A percentile compares a stretch with the other conserved stretches of the same genome.
Conservation (phyloP, 2,113 vertebrate genomes). For the Daphoenositta chrysoptera region DNA sequence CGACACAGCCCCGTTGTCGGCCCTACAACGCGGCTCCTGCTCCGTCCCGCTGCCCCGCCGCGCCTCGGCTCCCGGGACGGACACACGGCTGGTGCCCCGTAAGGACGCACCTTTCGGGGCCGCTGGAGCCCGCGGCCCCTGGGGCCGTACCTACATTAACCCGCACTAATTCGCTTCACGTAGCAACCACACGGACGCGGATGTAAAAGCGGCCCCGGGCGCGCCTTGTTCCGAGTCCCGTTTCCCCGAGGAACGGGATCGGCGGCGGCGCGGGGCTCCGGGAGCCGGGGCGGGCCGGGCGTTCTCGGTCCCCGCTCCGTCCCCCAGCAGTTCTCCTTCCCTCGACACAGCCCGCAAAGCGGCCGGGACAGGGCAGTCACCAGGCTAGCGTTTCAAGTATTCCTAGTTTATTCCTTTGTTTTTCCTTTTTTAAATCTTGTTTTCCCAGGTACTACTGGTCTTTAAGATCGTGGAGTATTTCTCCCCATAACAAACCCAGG, state of each 20-base stretch:
- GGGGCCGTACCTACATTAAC: not conserved
- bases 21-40: not conserved
- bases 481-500: not conserved
- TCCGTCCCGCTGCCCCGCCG: not conserved
- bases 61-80: not conserved
- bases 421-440: not conserved
- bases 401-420: not conserved
- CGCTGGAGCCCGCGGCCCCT: not conserved
- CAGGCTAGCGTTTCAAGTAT: not conserved
- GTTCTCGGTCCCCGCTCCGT: not conserved
- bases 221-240: not conserved
- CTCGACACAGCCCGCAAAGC: not conserved
- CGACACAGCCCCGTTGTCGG: not conserved
- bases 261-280: not conserved
- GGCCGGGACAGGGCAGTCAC: not conserved
- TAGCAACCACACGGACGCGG: not conserved
- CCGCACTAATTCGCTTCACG: not conserved
- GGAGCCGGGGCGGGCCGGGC: not conserved
- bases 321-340: not conserved
- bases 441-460: not conserved
- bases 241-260: not conserved
- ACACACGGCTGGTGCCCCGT: not conserved
- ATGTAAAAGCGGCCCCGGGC: not conserved
- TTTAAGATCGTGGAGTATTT: not conserved
- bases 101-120: not conserved